Evolutionary conservation across 2,113 vertebrate genomes (phyloP), one percentile per base, ranked within the genome.

Genomic region (Cyprinus carpio): DNA sequence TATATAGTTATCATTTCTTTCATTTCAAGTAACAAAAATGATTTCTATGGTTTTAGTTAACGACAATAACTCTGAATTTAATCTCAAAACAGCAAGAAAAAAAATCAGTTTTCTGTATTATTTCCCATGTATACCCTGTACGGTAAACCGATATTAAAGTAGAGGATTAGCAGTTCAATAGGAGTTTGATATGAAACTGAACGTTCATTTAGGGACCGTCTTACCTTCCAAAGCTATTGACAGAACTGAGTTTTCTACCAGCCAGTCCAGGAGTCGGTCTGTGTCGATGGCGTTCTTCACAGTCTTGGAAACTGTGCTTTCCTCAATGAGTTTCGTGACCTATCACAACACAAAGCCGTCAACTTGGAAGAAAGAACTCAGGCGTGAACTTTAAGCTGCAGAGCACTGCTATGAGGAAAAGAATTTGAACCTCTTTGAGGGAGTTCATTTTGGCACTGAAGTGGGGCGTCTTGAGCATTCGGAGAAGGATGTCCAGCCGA

Each of bases 381-480:
- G 9, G 12, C 69, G 16, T 51, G 15, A 64, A 23, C 43, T 62
- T 31, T 56, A 23, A 71, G 51, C 51, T 54, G 15, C 51, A 54
- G 51, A 54, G 20, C 27, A 16, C 18, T 54, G n/a, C 13, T 11
- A 65, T 34, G 40, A 25, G 29, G 65, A 82, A 23, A 67, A 18
- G 16, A 67, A 8, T 69, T 6, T n/a, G 12, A 69, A 98, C 98
- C 92, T 99, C 98, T 95, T 99, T 99, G 87, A 99, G 96, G 31
- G 98, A 99, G 88, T 99, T 99, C 98, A 99, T 99, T 89, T 99
- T 99, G 89, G 98, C 97, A 86, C 97, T 99, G 91, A 99, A 99
- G 89, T 99, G 98, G 25, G 98, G 98, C 0, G 98, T 99, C 89
- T 99, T 99, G 83, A 99, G 93, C 98, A 99, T 99, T 78, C 98